Evolutionary conservation across 1,140 invertebrate genomes (phyloP), one percentile per base, ranked within the genome.

Genomic region (Zaprionus ghesquierei): DNA sequence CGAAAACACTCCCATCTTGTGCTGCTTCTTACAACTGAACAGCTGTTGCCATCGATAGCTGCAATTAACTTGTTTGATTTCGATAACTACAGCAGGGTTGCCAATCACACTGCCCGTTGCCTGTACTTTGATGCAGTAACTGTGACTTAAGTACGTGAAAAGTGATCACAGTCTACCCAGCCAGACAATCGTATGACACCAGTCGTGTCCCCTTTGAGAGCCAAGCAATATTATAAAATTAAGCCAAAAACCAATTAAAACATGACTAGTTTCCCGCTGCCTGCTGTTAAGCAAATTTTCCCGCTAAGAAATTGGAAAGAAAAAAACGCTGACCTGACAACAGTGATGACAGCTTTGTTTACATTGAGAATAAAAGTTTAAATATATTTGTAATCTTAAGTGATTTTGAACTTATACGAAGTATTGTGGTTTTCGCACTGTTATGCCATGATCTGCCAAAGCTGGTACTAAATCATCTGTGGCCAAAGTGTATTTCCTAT

Each of bases 391-490:
- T 51, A 5, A 31, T 59, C 13, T 8, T 41, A 8, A 20, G 31
- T 46, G 18, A 33, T 20, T 44, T 27, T 18, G 1, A 41, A 15
- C 25, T 29, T 84, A 89, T 65, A 85, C 81, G 65, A 89, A 89
- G 92, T 99, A 99, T 81, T 97, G 96, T 6, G 98, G 98, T 89
- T 99, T 99, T 77, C 98, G 97, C 1, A 98, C 96, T 78, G 96
- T 96, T 35, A 99, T 98, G 33, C 98, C 98, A 93, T 99, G 98
- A 92, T 99, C 98, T 9, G 96, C 94, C 9, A 99, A 93, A 1
- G 98, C 98, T 10, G 98, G 97, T 15, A 96, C 95, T 27, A 99
- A 92, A 93, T 99, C 98, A 86, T 99, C 98, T 95, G 98, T 97
- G 0, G 98, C 98, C 78, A 99, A 93, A 1, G 96, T 97, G 79